Base-by-base conservation (phyloP, 1,140 invertebrate genomes). In the Planococcus citri region DNA sequence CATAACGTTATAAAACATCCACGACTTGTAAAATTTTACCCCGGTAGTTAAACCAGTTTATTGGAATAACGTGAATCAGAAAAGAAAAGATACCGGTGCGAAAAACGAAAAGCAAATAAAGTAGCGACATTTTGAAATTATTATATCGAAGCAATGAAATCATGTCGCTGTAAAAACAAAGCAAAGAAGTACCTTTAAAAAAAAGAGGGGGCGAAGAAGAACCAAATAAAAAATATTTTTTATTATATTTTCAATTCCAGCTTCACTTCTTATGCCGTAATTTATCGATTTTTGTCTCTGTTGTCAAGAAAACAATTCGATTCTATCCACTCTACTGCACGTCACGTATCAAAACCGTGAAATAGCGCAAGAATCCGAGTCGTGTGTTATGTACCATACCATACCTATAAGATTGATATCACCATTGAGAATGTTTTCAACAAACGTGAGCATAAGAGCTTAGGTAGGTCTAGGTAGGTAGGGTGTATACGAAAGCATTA, bases 221-320 rank as follows among this genome's bases (percentile, higher is more conserved):
- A 14, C 14, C 41, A 51, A 51, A 51, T 51, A 51, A 51, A n/a
- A 51, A 51, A 51, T 51, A 51, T 51, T 51, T 51, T 51, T 51
- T 51, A 51, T 51, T 51, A 17, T 51, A 51, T 51, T 51, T 51
- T n/a, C 41, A 51, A 51, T 51, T 51, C 41, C 41, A 51, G n/a
- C 41, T 33, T 14, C 12, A 20, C 41, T 51, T 3, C 41, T 14
- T 17, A 51, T 20, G 41, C n/a, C 41, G 6, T 51, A 51, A 51
- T 51, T 51, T 51, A 51, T 51, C 41, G 41, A 51, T 51, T 51
- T 51, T 51, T 9, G 41, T 17, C 41, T 37, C 33, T 20, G 41
- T 51, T n/a, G 41, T 51, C 41, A 51, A 20, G 12, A 20, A 51
- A 20, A 51, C n/a, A 51, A 51, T 51, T 51, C 41, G 6, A 51